A percentile compares a stretch with the other conserved stretches of the same genome.
These are phyloP conservation scores for Halocynthia roretzi DNA, from an alignment of 23 tunicate genomes.

Conservation along the genomic window DNA sequence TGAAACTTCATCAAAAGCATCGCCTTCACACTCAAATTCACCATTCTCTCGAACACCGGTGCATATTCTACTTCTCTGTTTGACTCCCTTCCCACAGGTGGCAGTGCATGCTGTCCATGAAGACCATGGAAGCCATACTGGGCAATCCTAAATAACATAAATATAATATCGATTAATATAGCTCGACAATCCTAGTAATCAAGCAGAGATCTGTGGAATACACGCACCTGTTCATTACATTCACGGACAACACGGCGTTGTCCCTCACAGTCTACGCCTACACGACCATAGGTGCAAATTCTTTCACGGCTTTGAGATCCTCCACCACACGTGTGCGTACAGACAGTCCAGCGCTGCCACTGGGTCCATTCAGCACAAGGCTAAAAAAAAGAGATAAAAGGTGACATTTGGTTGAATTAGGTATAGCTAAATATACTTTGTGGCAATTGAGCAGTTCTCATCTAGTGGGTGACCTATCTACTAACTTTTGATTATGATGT, in stretches of 20 bases:
- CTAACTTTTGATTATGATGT: not conserved
- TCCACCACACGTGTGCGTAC: conserved; percentile 66
- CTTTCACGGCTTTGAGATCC: conserved; percentile 42
- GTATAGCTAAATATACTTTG: not conserved
- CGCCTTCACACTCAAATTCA: conserved; percentile 19
- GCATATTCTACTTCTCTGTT: conserved; percentile 31
- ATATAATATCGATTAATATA: no score
- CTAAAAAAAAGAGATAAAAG: conserved; percentile 11
- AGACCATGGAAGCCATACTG: conserved; percentile 44
- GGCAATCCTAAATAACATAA: not conserved
- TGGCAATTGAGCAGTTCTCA: not conserved
- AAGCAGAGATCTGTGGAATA: no score
- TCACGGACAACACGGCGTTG: not conserved
- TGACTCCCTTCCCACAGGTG: conserved; percentile 59
- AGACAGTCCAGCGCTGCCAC: conserved; percentile 41
- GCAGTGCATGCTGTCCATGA: conserved; percentile 49
- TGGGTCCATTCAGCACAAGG: conserved; percentile 55
- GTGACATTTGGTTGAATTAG: not conserved
- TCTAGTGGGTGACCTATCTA: not conserved
- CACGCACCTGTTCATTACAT: conserved; percentile 40
- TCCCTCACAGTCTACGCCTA: conserved; percentile 42
- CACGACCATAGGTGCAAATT: conserved; percentile 26
- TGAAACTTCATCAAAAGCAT: conserved; percentile 10
- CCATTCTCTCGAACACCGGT: not conserved
- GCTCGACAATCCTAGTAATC: no score